Evolutionary conservation across 2,888 invertebrate species (phyloP).

Genomic region (Lasioglossum oenotherae): DNA sequence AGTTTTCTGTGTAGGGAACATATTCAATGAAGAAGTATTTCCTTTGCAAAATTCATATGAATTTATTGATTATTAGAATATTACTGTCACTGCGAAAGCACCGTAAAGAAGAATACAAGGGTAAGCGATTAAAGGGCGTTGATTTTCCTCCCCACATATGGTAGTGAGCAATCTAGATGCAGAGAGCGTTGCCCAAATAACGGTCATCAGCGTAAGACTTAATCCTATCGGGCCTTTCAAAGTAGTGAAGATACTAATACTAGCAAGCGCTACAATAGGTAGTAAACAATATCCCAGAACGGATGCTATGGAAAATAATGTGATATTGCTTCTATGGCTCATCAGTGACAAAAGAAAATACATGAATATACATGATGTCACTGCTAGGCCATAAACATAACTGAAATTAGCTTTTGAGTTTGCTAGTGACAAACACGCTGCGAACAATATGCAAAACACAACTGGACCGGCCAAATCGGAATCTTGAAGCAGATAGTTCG

Average conservation of each 20-base stretch:
- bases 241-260: slow-evolving; percentile 90
- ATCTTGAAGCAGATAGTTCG: slow-evolving; percentile 91
- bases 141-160: slow-evolving; percentile 94
- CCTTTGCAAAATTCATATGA: background rate
- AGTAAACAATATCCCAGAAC: slow-evolving; percentile 97
- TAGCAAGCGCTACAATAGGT: slow-evolving; percentile 95
- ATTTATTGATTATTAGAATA: slow-evolving; percentile 88
- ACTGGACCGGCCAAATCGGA: slow-evolving; percentile 97
- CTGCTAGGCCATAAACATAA: slow-evolving; percentile 96
- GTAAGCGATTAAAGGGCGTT: slow-evolving; percentile 94
- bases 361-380: slow-evolving; percentile 95
- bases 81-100: slow-evolving; percentile 95
- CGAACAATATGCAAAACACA: slow-evolving; percentile 92
- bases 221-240: slow-evolving; percentile 91
- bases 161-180: slow-evolving; percentile 96
- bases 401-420: slow-evolving; percentile 95
- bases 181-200: slow-evolving; percentile 96
- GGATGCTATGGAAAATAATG: slow-evolving; percentile 92
- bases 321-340: slow-evolving; percentile 90
- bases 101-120: slow-evolving; percentile 97
- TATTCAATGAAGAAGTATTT: background rate
- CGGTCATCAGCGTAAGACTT: slow-evolving; percentile 88
- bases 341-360: slow-evolving; percentile 94
- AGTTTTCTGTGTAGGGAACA: background rate
- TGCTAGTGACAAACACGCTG: slow-evolving; percentile 88